Conservation (phyloP, 2,888 invertebrate species). For the Mythimna impura region DNA sequence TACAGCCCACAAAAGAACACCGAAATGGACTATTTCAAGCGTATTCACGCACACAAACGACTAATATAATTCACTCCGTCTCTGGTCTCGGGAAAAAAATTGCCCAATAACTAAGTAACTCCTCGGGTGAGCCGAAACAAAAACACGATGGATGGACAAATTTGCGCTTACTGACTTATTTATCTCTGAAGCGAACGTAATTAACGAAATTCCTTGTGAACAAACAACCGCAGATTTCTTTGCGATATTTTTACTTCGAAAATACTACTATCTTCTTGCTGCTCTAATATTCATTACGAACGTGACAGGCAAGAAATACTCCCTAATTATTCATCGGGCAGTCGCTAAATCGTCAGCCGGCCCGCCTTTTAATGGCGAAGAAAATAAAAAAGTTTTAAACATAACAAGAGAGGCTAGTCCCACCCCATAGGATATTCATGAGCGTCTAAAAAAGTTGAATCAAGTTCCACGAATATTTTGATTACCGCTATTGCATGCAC, state of each 20-base stretch:
- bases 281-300: slow-evolving; percentile 88
- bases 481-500: slow-evolving; percentile 77
- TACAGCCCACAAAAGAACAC: slow-evolving; percentile 75
- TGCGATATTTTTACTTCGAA: slow-evolving; percentile 66
- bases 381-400: slow-evolving; percentile 87
- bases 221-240: slow-evolving; percentile 82
- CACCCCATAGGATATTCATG: slow-evolving; percentile 86
- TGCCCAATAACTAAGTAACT: slow-evolving; percentile 83
- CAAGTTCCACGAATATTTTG: slow-evolving; percentile 78
- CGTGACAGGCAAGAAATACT: slow-evolving; percentile 89
- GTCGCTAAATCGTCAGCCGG: slow-evolving; percentile 85
- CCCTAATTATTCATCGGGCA: slow-evolving; percentile 88
- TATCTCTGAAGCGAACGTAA: slow-evolving; percentile 82
- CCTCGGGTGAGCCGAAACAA: slow-evolving; percentile 77
- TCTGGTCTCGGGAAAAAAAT: slow-evolving; percentile 79
- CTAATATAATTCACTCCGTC: slow-evolving; percentile 81
- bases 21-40: slow-evolving; percentile 80
- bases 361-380: slow-evolving; percentile 83
- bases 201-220: slow-evolving; percentile 82
- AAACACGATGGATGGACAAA: slow-evolving; percentile 86
- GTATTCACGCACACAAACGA: slow-evolving; percentile 82
- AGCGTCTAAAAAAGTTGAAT: slow-evolving; percentile 77
- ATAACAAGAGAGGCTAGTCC: slow-evolving; percentile 87
- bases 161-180: slow-evolving; percentile 87
- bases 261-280: slow-evolving; percentile 56